phyloP scores from a whole-genome alignment of 2,797 vertebrate species.

The Liparis tanakae region DNA sequence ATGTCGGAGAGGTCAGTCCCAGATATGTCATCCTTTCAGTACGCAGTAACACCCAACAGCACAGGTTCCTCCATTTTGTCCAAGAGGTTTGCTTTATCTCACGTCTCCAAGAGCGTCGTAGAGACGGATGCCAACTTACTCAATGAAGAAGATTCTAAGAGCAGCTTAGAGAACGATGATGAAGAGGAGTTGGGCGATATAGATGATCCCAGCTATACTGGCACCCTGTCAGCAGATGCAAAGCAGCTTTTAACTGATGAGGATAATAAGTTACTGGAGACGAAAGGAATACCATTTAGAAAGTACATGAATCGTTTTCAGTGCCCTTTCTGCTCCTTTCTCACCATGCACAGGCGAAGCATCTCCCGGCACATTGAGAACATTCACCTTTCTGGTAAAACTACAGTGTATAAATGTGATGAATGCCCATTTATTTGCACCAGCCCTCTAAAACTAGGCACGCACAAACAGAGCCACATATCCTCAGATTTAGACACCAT shows the following conservation, averaged over 20 bases:
- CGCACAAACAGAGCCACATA: constrained; percentile 92
- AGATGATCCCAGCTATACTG: constrained; percentile 91
- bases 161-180: constrained; percentile 94
- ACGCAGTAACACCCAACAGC: constrained; percentile 90
- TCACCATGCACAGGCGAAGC: constrained; percentile 96
- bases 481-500: constrained; percentile 90
- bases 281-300: constrained; percentile 96
- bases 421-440: constrained; percentile 98
- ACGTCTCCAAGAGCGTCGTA: constrained; percentile 84
- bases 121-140: constrained; percentile 89
- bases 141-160: constrained; percentile 90
- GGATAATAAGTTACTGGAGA: constrained; percentile 95
- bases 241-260: constrained; percentile 95
- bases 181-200: constrained; percentile 91
- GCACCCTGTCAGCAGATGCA: constrained; percentile 87
- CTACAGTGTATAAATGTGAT: constrained; percentile 96
- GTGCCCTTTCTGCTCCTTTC: constrained; percentile 97
- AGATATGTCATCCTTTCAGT: constrained; percentile 88
- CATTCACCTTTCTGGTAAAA: constrained; percentile 96
- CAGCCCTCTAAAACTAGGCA: constrained; percentile 92
- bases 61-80: constrained; percentile 90
- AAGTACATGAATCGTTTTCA: constrained; percentile 98
- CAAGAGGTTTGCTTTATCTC: constrained; percentile 89
- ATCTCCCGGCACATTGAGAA: constrained; percentile 99
- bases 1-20: constrained; percentile 80